phyloP scores from a whole-genome alignment of 2,888 invertebrate genomes.

The Coronaproctus castanopsis region DNA sequence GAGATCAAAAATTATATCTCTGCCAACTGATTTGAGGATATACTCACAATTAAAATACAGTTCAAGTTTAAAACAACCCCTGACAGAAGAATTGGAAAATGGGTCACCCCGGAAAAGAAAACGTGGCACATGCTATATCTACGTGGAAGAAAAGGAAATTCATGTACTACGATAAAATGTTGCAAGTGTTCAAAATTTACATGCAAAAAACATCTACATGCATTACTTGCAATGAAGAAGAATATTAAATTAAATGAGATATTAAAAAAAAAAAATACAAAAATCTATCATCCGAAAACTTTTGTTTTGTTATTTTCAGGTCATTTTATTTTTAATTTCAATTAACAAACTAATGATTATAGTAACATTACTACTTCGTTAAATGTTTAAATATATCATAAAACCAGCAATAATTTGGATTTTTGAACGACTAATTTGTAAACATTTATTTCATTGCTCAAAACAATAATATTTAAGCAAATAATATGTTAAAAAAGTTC shows the following conservation, averaged over 20 bases:
- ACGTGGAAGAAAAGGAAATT: neutral
- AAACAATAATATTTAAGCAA: no score
- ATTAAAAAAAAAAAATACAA: neutral
- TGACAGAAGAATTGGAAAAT: neutral
- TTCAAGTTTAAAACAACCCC: neutral
- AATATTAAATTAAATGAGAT: neutral
- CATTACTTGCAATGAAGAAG: neutral
- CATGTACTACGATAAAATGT: neutral
- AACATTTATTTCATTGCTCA: no score
- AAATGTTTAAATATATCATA: no score
- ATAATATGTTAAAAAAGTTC: no score
- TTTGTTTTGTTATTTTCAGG: neutral
- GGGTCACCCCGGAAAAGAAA: neutral
- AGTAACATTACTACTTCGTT: neutral
- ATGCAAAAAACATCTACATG: neutral
- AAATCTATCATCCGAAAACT: neutral
- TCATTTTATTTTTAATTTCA: neutral
- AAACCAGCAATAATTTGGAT: no score
- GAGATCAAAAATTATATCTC: neutral
- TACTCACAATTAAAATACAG: neutral
- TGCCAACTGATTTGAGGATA: neutral
- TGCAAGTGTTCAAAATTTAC: neutral
- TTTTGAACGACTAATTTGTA: no score
- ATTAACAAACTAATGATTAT: neutral
- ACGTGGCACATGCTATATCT: neutral